These are phyloP conservation scores for Acronicta psi DNA, from an alignment of 2,888 invertebrate species.

Conservation along the genomic window DNA sequence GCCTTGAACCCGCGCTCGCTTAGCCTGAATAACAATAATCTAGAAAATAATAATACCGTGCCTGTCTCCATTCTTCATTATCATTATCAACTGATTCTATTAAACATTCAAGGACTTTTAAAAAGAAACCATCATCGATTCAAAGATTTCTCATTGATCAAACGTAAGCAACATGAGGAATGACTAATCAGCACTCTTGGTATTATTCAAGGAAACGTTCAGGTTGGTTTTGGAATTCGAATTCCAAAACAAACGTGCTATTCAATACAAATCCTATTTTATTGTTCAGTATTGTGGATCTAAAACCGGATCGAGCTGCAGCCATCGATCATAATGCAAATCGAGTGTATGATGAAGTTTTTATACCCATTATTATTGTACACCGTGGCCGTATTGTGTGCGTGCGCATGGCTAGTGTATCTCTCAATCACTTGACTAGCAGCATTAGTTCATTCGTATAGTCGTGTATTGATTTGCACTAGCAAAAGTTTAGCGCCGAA, in stretches of 20 bases:
- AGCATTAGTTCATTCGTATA: slow-evolving; percentile 14
- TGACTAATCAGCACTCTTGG: slow-evolving; percentile 61
- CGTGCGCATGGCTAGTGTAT: slow-evolving; percentile 3
- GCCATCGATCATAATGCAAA: slow-evolving; percentile 55
- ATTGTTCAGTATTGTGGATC: slow-evolving; percentile 63
- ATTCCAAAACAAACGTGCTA: slow-evolving; percentile 72
- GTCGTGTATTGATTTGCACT: slow-evolving; percentile 36
- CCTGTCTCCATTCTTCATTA: slow-evolving; percentile 42
- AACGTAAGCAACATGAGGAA: slow-evolving; percentile 31
- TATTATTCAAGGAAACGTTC: slow-evolving; percentile 63
- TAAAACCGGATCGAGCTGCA: slow-evolving; percentile 64
- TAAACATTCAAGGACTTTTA: slow-evolving; percentile 26
- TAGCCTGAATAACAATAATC: slow-evolving; percentile 75
- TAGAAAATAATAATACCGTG: slow-evolving; percentile 58
- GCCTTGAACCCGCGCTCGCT: slow-evolving; percentile 78
- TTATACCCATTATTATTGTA: slow-evolving; percentile 32
- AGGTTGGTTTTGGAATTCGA: slow-evolving; percentile 57
- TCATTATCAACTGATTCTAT: slow-evolving; percentile 35
- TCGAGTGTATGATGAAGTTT: slow-evolving; percentile 40
- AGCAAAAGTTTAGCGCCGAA: slow-evolving; percentile 39
- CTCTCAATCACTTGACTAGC: slow-evolving; percentile 21
- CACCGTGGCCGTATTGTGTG: slow-evolving; percentile 13
- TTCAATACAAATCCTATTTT: slow-evolving; percentile 65
- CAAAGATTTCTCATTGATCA: slow-evolving; percentile 35
- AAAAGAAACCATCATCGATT: slow-evolving; percentile 24